Percentiles rank a stretch among this genome's conserved stretches.
phyloP scores from a whole-genome alignment of 2,888 invertebrate genomes.

The Charanyca ferruginea region DNA sequence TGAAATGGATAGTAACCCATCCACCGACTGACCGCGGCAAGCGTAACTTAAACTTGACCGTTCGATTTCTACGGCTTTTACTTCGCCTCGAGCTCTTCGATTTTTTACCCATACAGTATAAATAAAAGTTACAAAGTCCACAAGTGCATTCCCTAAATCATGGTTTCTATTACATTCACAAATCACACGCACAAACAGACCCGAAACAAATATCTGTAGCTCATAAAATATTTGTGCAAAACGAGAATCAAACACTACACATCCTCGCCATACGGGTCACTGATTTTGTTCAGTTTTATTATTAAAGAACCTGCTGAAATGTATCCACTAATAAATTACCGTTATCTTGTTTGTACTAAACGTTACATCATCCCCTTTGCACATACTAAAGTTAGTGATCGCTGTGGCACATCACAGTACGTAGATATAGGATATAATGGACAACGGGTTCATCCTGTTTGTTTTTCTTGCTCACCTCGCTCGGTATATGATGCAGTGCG shows the following conservation, averaged over 20 bases:
- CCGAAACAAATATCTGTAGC: conserved; percentile 50
- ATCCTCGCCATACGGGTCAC: conserved; percentile 1
- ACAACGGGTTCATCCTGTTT: conserved; percentile 66
- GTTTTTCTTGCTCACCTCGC: conserved; percentile 67
- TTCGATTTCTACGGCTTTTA: too few relatives aligned
- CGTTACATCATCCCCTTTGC: conserved; percentile 20
- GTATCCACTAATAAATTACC: conserved; percentile 34
- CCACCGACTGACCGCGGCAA: too few relatives aligned
- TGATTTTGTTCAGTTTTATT: conserved; percentile 30
- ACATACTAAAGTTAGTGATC: conserved; percentile 45
- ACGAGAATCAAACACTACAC: conserved; percentile 41
- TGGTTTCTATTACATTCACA: conserved; percentile 41
- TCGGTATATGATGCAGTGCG: conserved; percentile 85
- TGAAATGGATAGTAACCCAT: too few relatives aligned
- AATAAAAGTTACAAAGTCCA: background rate
- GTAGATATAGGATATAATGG: conserved; percentile 41
- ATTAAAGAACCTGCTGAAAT: conserved; percentile 30
- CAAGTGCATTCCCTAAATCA: conserved; percentile 18
- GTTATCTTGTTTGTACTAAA: conserved; percentile 46
- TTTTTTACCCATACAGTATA: too few relatives aligned
- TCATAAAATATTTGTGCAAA: conserved; percentile 47
- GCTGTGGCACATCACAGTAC: conserved; percentile 12
- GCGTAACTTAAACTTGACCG: too few relatives aligned
- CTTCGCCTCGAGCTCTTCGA: too few relatives aligned
- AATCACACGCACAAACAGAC: conserved; percentile 45